Evolutionary conservation across 2,888 invertebrate genomes (phyloP).

Genomic region (Pristionchus fissidentatus): DNA sequence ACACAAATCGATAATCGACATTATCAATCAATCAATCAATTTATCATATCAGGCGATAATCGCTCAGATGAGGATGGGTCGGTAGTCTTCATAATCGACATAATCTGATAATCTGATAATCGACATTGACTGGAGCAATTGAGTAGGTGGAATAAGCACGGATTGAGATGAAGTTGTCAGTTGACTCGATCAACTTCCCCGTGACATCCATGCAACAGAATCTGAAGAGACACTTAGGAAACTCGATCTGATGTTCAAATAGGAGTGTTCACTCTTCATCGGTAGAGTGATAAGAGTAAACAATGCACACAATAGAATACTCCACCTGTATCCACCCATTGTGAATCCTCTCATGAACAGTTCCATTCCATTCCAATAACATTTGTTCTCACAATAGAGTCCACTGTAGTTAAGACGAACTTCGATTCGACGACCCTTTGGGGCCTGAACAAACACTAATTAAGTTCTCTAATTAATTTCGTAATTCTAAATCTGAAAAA

Average conservation of each 20-base stretch:
- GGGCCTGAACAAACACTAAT: not conserved
- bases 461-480: not conserved
- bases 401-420: slow-evolving; percentile 1
- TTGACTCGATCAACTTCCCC: not conserved
- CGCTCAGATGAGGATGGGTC: no score
- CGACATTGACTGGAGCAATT: not conserved
- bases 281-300: no score
- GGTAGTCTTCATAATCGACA: no score
- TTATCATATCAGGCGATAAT: no score
- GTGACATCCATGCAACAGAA: slow-evolving; percentile 15
- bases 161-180: not conserved
- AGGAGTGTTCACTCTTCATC: not conserved
- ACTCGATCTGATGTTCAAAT: not conserved
- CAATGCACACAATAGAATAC: not conserved
- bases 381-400: not conserved
- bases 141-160: not conserved
- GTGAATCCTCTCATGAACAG: not conserved
- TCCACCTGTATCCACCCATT: slow-evolving; percentile 21
- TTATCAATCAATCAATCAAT: no score
- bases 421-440: not conserved
- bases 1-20: no score
- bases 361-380: slow-evolving; percentile 31
- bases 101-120: not conserved
- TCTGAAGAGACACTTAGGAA: not conserved
- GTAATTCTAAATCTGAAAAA: not conserved